Conservation (phyloP, 1,140 invertebrate species). For the Zaprionus davidi region DNA sequence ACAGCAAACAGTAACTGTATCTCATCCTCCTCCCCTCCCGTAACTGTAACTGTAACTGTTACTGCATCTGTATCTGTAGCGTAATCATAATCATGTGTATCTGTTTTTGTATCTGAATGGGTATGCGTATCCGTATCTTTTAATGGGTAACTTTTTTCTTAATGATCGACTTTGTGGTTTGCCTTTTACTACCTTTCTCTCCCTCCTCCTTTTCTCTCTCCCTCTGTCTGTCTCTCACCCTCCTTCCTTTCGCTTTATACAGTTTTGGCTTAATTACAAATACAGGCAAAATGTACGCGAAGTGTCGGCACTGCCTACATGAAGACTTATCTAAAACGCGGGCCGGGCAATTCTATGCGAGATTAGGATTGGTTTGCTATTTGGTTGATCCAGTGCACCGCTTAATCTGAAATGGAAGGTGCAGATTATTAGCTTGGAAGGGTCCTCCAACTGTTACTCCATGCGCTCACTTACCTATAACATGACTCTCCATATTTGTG, state of each 20-base stretch:
- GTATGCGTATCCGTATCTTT: constrained; percentile 28
- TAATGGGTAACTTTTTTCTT: constrained; percentile 37
- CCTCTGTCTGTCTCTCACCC: not conserved
- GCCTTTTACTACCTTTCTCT: constrained; percentile 1
- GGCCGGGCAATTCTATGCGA: constrained; percentile 69
- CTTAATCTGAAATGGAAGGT: constrained; percentile 58
- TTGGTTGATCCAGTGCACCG: constrained; percentile 70
- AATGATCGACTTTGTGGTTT: constrained; percentile 43
- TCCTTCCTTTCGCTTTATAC: constrained; percentile 43
- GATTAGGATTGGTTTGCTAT: constrained; percentile 65
- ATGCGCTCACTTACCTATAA: constrained; percentile 71
- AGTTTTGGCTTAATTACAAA: constrained; percentile 46
- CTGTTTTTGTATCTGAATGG: constrained; percentile 3
- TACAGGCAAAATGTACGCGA: constrained; percentile 26
- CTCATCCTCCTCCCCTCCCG: not conserved
- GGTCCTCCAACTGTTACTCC: constrained; percentile 34
- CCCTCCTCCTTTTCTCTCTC: not conserved
- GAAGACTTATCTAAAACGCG: constrained; percentile 68
- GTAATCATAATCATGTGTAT: constrained; percentile 23
- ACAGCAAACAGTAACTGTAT: constrained; percentile 24
- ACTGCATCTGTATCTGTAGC: constrained; percentile 16
- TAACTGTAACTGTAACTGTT: constrained; percentile 6
- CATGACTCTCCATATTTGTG: constrained; percentile 84
- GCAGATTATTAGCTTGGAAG: not conserved
- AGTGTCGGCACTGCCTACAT: constrained; percentile 39